Conservation (phyloP, 2,113 vertebrate genomes). For the Tinamus guttatus region DNA sequence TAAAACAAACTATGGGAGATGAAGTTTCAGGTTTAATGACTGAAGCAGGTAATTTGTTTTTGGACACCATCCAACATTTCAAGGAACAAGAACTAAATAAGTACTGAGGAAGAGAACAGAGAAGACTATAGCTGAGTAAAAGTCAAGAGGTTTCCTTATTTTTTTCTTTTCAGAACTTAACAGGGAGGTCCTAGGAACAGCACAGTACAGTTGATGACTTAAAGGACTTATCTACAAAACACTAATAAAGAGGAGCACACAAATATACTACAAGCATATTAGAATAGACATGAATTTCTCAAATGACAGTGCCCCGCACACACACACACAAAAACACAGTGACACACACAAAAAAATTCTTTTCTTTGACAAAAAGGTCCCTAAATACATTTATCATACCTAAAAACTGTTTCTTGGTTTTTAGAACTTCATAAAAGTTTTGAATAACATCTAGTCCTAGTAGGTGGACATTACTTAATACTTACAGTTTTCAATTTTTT, state of each 20-base stretch:
- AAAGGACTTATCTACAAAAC: not conserved
- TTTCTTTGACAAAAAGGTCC: not conserved
- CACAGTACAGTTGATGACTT: rapidly evolving
- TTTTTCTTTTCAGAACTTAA: not conserved
- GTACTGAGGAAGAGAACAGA: not conserved
- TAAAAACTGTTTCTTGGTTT: not conserved
- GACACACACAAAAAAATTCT: not conserved
- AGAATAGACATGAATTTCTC: not conserved
- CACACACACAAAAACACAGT: too few species aligned
- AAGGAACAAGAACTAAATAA: not conserved
- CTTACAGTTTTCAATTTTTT: not conserved
- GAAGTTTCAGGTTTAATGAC: not conserved
- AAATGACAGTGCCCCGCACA: not conserved
- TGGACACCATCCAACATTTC: not conserved
- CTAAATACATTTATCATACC: not conserved
- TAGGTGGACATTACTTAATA: not conserved
- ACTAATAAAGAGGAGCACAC: not conserved
- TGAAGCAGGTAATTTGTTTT: not conserved
- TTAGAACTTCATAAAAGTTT: not conserved
- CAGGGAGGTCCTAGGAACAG: not conserved
- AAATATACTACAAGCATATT: not conserved
- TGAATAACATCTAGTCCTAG: not conserved
- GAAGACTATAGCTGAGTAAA: not conserved
- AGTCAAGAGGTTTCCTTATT: not conserved
- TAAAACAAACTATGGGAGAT: not conserved